Conservation (phyloP, 2,888 invertebrate genomes). For the Apantesis nais region DNA sequence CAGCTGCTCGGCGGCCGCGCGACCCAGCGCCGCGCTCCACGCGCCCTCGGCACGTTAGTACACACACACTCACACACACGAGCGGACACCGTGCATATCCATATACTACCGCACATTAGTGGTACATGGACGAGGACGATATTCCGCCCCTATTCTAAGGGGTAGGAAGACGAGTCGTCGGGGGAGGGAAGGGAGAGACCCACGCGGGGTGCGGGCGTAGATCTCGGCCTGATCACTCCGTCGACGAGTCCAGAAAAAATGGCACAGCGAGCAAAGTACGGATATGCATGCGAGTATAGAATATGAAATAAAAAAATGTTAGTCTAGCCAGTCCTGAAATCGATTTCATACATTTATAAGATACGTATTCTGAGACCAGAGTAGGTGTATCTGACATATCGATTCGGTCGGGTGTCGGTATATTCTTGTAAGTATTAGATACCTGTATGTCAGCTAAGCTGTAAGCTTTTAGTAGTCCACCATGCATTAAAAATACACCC, state of each 20-base stretch:
- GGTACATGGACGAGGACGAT: conserved; percentile 18
- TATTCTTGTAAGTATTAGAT: conserved; percentile 28
- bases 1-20: conserved; percentile 47
- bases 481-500: conserved; percentile 30
- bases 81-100: conserved; percentile 29
- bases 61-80: conserved; percentile 69
- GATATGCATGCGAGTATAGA: conserved; percentile 52
- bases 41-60: conserved; percentile 80
- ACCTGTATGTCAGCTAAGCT: conserved; percentile 18
- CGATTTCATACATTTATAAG: conserved; percentile 15
- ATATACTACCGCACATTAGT: neutral
- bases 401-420: conserved; percentile 31
- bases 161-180: conserved; percentile 59
- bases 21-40: conserved; percentile 62
- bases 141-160: conserved; percentile 48
- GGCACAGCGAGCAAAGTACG: conserved; percentile 82
- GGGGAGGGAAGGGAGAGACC: conserved; percentile 55
- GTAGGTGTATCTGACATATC: neutral
- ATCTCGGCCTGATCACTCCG: conserved; percentile 52
- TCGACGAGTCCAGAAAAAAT: conserved; percentile 67
- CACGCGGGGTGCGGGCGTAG: conserved; percentile 78
- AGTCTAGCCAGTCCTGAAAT: conserved; percentile 81
- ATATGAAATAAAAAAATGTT: conserved; percentile 64
- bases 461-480: conserved; percentile 14
- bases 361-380: neutral